A percentile compares a stretch with the other conserved stretches of the same genome.
Evolutionary conservation across 2,113 vertebrate genomes (phyloP).

Genomic region (Antennarius striatus): DNA sequence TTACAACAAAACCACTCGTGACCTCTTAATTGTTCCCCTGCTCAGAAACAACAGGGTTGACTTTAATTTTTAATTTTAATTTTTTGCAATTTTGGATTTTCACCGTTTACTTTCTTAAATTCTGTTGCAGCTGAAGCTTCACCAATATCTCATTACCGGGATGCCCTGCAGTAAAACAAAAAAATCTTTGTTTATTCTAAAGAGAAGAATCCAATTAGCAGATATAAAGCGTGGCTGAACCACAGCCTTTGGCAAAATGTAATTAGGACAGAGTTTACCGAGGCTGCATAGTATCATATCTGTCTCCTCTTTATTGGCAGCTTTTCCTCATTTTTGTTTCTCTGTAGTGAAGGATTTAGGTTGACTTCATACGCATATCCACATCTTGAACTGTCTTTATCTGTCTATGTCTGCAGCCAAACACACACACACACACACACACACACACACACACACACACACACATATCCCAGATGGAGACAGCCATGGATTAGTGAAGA

Average conservation of each 20-base stretch:
- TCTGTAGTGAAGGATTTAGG: constrained; percentile 51
- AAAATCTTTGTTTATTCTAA: constrained; percentile 50
- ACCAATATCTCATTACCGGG: constrained; percentile 16
- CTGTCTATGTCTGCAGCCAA: constrained; percentile 36
- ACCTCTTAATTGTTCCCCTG: constrained; percentile 25
- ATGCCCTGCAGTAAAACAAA: constrained; percentile 36
- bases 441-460: constrained; percentile 30
- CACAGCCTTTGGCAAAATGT: constrained; percentile 47
- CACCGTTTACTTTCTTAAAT: constrained; percentile 16
- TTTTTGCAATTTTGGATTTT: constrained; percentile 11
- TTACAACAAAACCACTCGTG: constrained; percentile 29
- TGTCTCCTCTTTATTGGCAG: constrained; percentile 45
- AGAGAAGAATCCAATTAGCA: constrained; percentile 67
- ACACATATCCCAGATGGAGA: constrained; percentile 73
- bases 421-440: constrained; percentile 28
- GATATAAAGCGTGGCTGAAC: constrained; percentile 57
- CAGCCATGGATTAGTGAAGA: constrained; percentile 75
- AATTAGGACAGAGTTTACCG: constrained; percentile 59
- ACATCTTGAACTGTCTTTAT: constrained; percentile 57
- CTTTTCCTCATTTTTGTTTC: constrained; percentile 12
- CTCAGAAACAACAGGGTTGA: constrained; percentile 6
- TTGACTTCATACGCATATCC: constrained; percentile 48
- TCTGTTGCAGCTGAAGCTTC: constrained; percentile 15
- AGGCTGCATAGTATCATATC: constrained; percentile 44
- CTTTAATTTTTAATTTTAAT: constrained; percentile 8